Base-by-base conservation (phyloP, 2,888 invertebrate genomes). In the Tinea pellionella region DNA sequence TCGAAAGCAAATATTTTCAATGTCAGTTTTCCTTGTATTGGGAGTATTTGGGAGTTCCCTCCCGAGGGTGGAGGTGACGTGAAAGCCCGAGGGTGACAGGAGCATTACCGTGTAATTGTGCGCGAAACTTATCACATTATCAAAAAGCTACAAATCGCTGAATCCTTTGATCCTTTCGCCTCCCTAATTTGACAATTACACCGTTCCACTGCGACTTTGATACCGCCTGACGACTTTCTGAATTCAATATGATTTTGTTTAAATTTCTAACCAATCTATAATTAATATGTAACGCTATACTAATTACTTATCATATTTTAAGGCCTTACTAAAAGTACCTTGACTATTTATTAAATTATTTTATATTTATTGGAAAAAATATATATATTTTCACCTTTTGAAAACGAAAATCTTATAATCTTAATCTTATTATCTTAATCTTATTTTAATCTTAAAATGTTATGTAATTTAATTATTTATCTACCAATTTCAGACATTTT, bases 81-180 rank as follows among this genome's bases (percentile, higher is more conserved):
- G 59, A 51, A 56, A 32, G 60, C 42, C 19, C 16, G 57, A 41
- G 59, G 42, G 59, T 41, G 59, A 51, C 61, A 60, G 18, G 32
- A 13, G 30, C 56, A 60, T 60, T 61, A 60, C 60, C 66, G 69
- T 61, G 76, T 80, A 82, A 85, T 82, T 75, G 78, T 69, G 74
- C 79, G 76, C 79, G 77, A 78, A 82, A 84, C 76, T 85, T 86
- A 86, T 85, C 84, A 78, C 83, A 80, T 85, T 83, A 86, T 85
- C 76, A 79, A 82, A 85, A 84, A 78, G 84, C 80, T 76, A 72
- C 80, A 80, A 84, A 80, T 80, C 78, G 76, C 66, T 73, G 77
- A 76, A 80, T 81, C 85, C 85, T 85, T 85, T 86, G 85, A 85
- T 85, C 80, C 77, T 66, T 63, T 65, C 68, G 71, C 65, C 69